Evolutionary conservation across 2,797 vertebrate species (phyloP).

Genomic region (Coregonus suidteri): DNA sequence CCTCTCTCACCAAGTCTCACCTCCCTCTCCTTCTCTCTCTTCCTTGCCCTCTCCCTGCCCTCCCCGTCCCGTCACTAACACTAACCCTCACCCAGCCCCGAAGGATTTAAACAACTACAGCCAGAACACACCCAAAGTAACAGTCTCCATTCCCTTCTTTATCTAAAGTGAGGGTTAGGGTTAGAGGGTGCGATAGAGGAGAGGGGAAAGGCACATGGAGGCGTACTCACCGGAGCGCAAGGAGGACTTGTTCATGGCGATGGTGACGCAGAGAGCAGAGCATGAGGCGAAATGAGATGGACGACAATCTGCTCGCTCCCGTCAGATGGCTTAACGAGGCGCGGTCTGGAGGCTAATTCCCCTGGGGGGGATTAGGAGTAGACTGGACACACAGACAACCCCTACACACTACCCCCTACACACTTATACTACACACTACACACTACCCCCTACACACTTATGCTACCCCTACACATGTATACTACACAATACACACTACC

Average conservation of each 20-base stretch:
- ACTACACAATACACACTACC: too few relatives aligned
- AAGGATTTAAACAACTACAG: not conserved
- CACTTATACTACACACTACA: too few relatives aligned
- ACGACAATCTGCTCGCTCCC: constrained; percentile 79
- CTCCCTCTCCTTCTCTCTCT: not conserved
- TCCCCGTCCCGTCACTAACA: not conserved
- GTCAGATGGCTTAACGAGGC: constrained; percentile 73
- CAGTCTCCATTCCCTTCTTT: not conserved
- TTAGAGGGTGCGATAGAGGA: not conserved
- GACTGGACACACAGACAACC: too few relatives aligned
- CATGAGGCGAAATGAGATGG: constrained; percentile 56
- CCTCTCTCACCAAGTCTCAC: not conserved
- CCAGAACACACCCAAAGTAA: not conserved
- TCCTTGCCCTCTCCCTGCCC: not conserved
- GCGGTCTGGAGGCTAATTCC: constrained; percentile 68
- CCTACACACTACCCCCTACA: too few relatives aligned
- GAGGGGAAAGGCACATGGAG: constrained; percentile 1
- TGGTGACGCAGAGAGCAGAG: constrained; percentile 42
- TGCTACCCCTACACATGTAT: too few relatives aligned
- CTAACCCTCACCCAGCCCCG: not conserved
- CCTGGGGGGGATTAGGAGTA: constrained; percentile 21
- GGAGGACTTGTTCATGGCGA: not conserved
- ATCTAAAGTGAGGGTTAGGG: not conserved
- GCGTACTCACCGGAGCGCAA: not conserved
- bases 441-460: too few relatives aligned